Base-by-base conservation (phyloP, 2,888 invertebrate genomes). In the Acronicta psi region DNA sequence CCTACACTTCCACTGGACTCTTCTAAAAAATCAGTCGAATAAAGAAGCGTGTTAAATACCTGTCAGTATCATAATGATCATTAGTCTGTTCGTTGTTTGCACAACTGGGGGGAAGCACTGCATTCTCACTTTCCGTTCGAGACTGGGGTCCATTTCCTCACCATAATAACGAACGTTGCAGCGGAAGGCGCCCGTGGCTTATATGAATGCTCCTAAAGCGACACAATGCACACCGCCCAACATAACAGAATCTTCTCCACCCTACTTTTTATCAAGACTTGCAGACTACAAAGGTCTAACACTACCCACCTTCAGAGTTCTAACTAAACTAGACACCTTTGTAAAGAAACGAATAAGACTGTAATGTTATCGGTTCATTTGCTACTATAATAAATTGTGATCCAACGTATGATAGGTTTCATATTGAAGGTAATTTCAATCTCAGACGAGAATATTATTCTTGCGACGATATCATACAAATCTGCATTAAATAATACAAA, bases 341-440 rank as follows among this genome's bases (percentile, higher is more conserved):
- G 25, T 73, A 75, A 79, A 83, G 80, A 81, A 80, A 81, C 80
- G 78, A 80, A 78, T 82, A 84, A 83, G 75, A 80, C 52, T 70
- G 81, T 77, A 82, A 80, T 83, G 60, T 59, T 84, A 86, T 85
- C 85, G 83, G 81, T 86, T 89, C 88, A 89, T 91, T 90, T 88
- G 85, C 77, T 79, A 73, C 79, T 69, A 81, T 88, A 88, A 90
- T 88, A 90, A 87, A 82, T 86, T 83, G 84, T 82, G 85, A 87
- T 88, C 83, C 79, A 73, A 63, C 79, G 82, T 82, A 83, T 84
- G 85, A 86, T 86, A 80, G 80, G 79, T 86, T 86, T 82, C 75
- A 78, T 85, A 85, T 82, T 77, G 79, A 70, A 81, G 86, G 84
- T 85, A 86, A 87, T 85, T 77, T 78, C 64, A 70, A 72, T 78